Base-by-base conservation (phyloP, 2,888 invertebrate species). In the Diabrotica balteata region DNA sequence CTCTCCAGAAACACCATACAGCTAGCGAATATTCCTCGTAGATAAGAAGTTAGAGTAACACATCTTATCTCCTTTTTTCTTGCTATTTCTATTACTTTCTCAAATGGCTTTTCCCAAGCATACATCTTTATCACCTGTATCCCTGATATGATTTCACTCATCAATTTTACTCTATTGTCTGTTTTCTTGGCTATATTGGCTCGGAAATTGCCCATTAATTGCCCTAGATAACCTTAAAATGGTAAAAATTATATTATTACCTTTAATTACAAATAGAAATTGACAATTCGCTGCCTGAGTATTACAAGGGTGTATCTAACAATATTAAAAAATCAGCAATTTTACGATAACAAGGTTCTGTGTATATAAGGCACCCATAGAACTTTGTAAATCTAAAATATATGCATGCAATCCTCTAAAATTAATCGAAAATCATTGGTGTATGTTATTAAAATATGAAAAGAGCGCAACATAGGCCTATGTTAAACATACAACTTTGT, bases 121-220 rank as follows among this genome's bases (percentile, higher is more conserved):
- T 91, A 93, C 92, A 92, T 92, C 81, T 93, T 93, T 73, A 93
- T 91, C 2, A 92, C 90, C 77, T 90, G 87, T 72, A 93, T 91
- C 0, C 91, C 91, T 1, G 87, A 86, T 50, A 92, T 88, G 53
- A 93, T 89, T 82, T 93, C 92, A 76, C 88, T 90, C 91, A 92
- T 92, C 6, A 91, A 79, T 45, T 89, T 86, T 3, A 93, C 89
- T 51, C 93, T 80, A 72, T 88, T 87, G 80, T 93, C 92, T 0
- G 91, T 86, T 71, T 81, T 80, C 8, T 80, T 54, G 0, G 87
- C 87, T 61, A 85, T 84, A 80, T 84, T 84, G 59, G 79, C 74
- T 44, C 87, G 81, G 17, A 85, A 79, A 50, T 79, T 80, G 8
- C 86, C 84, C 55, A 83, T 82, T 62, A 83, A 75, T 77, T 82